Conservation (phyloP, 2,797 vertebrate species). For the Holocentrus rufus region DNA sequence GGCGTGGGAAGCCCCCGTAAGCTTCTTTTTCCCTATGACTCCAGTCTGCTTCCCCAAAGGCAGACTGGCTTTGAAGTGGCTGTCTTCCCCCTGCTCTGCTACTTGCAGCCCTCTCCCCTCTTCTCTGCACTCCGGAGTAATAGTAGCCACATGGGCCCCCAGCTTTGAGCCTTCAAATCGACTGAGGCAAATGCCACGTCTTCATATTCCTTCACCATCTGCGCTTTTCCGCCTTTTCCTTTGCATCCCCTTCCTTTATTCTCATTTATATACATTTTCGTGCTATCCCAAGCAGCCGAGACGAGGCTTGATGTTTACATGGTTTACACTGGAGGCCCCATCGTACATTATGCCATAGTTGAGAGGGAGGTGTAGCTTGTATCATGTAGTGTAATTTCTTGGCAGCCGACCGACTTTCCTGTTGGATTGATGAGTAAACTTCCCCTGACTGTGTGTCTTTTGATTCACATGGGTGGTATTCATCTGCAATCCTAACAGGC, state of each 20-base stretch:
- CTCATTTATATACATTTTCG: not conserved
- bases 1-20: slow-evolving; percentile 63
- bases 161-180: slow-evolving; percentile 47
- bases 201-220: slow-evolving; percentile 8
- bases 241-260: not conserved
- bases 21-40: slow-evolving; percentile 52
- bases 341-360: not conserved
- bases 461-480: slow-evolving; percentile 44
- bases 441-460: slow-evolving; percentile 52
- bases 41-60: slow-evolving; percentile 47
- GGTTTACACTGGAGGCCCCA: not conserved
- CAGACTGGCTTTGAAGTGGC: slow-evolving; percentile 73
- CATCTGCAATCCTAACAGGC: slow-evolving; percentile 22
- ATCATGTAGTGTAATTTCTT: slow-evolving; percentile 26
- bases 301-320: slow-evolving; percentile 3
- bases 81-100: slow-evolving; percentile 38
- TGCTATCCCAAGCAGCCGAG: no score
- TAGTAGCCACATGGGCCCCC: slow-evolving; percentile 70
- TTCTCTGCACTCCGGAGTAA: slow-evolving; percentile 53
- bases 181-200: slow-evolving; percentile 21
- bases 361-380: not conserved
- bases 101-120: slow-evolving; percentile 54
- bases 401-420: slow-evolving; percentile 51
- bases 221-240: not conserved
- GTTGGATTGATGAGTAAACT: slow-evolving; percentile 60